Evolutionary conservation across 2,797 vertebrate species (phyloP).

Genomic region (Cichlasoma orientale): DNA sequence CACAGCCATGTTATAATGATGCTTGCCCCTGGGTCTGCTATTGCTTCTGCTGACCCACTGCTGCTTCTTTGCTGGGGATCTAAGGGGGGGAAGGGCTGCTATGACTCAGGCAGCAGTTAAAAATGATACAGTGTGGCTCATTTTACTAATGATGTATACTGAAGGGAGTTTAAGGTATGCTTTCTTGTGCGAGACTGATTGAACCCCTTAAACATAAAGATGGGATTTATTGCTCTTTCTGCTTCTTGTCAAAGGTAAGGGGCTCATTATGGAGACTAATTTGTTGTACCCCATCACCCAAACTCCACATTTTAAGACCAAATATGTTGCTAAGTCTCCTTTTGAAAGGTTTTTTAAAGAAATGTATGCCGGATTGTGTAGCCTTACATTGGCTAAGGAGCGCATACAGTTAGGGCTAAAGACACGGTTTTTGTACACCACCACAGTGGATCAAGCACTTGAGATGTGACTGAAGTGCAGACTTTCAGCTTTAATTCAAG

Average conservation of each 20-base stretch:
- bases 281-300: not conserved
- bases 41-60: conserved; percentile 63
- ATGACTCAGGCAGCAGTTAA: conserved; percentile 38
- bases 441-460: not conserved
- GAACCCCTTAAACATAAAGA: not conserved
- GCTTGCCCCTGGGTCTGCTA: conserved; percentile 58
- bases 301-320: conserved; percentile 6
- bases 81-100: conserved; percentile 46
- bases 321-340: not conserved
- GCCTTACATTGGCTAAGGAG: not conserved
- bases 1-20: conserved; percentile 65
- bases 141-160: not conserved
- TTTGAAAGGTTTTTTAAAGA: not conserved
- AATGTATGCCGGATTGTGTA: not conserved
- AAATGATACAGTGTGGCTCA: conserved; percentile 24
- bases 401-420: not conserved
- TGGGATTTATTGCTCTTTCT: not conserved
- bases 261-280: not conserved
- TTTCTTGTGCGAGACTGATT: conserved; percentile 3
- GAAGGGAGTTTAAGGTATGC: conserved; percentile 11
- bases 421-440: not conserved
- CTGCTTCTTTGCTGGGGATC: conserved; percentile 43
- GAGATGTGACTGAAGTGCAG: not conserved
- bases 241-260: not conserved
- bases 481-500: too few relatives aligned